phyloP scores from a whole-genome alignment of 2,888 invertebrate species.

The Sphaeridia pumilis region DNA sequence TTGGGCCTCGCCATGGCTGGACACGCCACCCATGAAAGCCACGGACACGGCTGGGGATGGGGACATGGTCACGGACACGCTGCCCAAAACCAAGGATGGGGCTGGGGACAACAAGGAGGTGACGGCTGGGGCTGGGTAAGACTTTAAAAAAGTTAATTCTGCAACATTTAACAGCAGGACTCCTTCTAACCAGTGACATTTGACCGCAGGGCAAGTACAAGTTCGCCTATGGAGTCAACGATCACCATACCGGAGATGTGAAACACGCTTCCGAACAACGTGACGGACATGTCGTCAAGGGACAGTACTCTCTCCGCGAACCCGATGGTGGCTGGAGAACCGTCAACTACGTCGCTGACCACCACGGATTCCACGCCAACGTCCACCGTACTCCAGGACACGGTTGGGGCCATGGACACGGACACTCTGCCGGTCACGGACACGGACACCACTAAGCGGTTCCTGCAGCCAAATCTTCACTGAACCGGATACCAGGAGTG shows the following conservation, averaged over 20 bases:
- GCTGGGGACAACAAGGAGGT: not conserved
- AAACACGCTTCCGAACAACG: slow-evolving; percentile 15
- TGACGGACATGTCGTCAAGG: slow-evolving; percentile 16
- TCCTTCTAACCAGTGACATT: not conserved
- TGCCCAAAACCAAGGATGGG: not conserved
- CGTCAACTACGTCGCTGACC: slow-evolving; percentile 13
- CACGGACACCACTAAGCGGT: slow-evolving; percentile 5
- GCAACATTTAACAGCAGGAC: not conserved
- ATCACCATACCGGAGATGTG: slow-evolving; percentile 29
- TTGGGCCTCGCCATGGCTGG: not conserved
- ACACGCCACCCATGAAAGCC: not conserved
- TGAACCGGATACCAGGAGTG: too few species aligned
- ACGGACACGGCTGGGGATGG: too few species aligned
- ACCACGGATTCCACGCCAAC: slow-evolving; percentile 13
- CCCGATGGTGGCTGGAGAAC: slow-evolving; percentile 8
- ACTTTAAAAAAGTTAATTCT: too few species aligned
- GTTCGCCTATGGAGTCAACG: slow-evolving; percentile 25
- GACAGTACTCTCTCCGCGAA: slow-evolving; percentile 16
- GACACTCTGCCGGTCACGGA: not conserved
- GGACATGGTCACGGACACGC: not conserved
- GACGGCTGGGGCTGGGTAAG: not conserved
- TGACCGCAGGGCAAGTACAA: slow-evolving; percentile 12
- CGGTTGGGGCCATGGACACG: slow-evolving; percentile 4
- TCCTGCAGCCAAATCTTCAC: too few species aligned
- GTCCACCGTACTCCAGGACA: slow-evolving; percentile 9